phyloP scores from a whole-genome alignment of 2,113 vertebrate genomes.

The Parotia lawesii region DNA sequence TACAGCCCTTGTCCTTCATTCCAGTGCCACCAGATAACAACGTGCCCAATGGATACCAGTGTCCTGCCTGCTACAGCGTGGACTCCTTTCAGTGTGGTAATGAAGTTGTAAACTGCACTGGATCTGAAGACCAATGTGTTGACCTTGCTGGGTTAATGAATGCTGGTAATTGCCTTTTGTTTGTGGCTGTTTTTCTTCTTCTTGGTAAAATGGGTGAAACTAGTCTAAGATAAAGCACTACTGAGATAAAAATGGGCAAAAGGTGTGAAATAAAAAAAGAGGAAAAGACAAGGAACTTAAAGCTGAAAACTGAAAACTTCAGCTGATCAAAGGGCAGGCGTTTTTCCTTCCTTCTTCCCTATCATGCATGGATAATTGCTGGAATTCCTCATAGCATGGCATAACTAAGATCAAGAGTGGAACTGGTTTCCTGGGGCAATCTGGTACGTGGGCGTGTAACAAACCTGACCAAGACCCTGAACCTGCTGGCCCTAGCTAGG shows the following conservation, averaged over 20 bases:
- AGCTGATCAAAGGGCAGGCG: background rate
- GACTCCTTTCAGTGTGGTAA: background rate
- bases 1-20: background rate
- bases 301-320: background rate
- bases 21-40: constrained; percentile 25
- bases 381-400: background rate
- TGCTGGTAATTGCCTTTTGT: background rate
- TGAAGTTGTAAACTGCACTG: background rate
- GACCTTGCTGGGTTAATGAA: constrained; percentile 42
- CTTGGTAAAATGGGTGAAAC: background rate
- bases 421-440: background rate
- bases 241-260: background rate
- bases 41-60: constrained; percentile 7
- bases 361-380: background rate
- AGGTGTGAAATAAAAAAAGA: background rate
- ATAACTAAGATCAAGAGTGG: background rate
- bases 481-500: background rate
- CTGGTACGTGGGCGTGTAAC: fast-evolving
- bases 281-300: background rate
- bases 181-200: background rate
- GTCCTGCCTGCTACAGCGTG: constrained; percentile 13
- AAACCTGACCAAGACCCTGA: background rate
- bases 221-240: background rate
- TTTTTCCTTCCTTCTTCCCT: background rate
- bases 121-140: constrained; percentile 16